phyloP scores from a whole-genome alignment of 2,113 vertebrate species.

The Tiliqua scincoides region DNA sequence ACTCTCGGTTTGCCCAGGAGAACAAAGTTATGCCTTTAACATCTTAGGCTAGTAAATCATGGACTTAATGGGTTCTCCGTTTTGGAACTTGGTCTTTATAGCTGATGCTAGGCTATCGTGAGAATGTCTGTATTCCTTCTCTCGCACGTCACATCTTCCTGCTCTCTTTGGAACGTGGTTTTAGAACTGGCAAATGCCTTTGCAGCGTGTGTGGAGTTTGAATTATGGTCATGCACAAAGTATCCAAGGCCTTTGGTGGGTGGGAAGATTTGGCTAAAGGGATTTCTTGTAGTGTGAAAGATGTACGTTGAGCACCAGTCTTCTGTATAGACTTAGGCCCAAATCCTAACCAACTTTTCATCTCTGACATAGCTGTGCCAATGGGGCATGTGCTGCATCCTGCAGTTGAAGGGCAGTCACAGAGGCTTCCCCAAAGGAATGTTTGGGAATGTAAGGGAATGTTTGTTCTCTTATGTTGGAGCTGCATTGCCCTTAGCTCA shows the following conservation, averaged over 20 bases:
- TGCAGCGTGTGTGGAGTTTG: slow-evolving; percentile 37
- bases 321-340: not conserved
- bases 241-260: not conserved
- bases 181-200: slow-evolving; percentile 22
- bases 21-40: slow-evolving; percentile 32
- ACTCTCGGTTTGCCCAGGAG: slow-evolving; percentile 32
- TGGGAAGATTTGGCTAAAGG: slow-evolving; percentile 27
- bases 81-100: slow-evolving; percentile 13
- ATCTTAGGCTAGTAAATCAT: slow-evolving; percentile 49
- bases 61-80: slow-evolving; percentile 47
- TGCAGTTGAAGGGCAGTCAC: too few species aligned
- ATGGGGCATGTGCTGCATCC: too few species aligned
- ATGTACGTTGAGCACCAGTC: fast-evolving
- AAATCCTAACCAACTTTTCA: too few species aligned
- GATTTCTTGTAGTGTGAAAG: not conserved
- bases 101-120: slow-evolving; percentile 17
- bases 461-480: too few species aligned
- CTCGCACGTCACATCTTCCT: slow-evolving; percentile 12
- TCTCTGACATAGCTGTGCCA: too few species aligned
- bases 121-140: slow-evolving; percentile 27
- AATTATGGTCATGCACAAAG: slow-evolving; percentile 27
- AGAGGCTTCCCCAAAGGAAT: too few species aligned
- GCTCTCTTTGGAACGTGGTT: slow-evolving; percentile 24
- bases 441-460: too few species aligned
- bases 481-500: too few species aligned